Conservation (phyloP, 37 sponge, comb jelly and placozoan species). For the Amphimedon queenslandica region DNA sequence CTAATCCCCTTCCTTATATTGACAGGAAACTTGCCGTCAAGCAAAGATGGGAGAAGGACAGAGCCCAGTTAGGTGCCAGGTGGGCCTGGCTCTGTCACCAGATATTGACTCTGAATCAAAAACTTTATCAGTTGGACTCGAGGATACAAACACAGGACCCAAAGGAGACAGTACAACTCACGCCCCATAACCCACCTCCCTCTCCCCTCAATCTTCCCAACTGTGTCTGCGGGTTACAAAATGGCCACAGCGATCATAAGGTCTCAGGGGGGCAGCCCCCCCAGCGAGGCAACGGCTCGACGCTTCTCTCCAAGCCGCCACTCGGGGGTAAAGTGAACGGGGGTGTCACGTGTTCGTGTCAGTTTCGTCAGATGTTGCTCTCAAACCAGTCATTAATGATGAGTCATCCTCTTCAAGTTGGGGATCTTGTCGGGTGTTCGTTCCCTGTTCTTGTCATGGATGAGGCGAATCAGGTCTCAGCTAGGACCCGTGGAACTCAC, state of each 20-base stretch:
- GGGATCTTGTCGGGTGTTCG: not conserved
- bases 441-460: constrained; percentile 5
- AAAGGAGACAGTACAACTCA: constrained; percentile 12
- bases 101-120: constrained; percentile 23
- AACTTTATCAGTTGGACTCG: constrained; percentile 31
- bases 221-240: constrained; percentile 1
- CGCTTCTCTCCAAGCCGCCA: not conserved
- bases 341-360: not conserved
- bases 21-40: constrained; percentile 1
- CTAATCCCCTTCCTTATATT: not conserved
- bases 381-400: not conserved
- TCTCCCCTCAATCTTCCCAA: not conserved
- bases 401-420: not conserved
- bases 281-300: not conserved
- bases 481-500: not conserved
- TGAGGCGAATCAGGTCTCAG: not conserved
- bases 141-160: constrained; percentile 4
- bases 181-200: not conserved
- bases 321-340: not conserved
- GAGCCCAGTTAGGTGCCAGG: constrained; percentile 18
- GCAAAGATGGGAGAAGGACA: constrained; percentile 12
- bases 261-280: not conserved
- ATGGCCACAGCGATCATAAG: not conserved
- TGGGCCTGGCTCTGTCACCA: constrained; percentile 49
- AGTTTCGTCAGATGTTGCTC: constrained; percentile 4